Evolutionary conservation across 2,113 vertebrate genomes (phyloP).

Genomic region (Halichoeres trimaculatus): DNA sequence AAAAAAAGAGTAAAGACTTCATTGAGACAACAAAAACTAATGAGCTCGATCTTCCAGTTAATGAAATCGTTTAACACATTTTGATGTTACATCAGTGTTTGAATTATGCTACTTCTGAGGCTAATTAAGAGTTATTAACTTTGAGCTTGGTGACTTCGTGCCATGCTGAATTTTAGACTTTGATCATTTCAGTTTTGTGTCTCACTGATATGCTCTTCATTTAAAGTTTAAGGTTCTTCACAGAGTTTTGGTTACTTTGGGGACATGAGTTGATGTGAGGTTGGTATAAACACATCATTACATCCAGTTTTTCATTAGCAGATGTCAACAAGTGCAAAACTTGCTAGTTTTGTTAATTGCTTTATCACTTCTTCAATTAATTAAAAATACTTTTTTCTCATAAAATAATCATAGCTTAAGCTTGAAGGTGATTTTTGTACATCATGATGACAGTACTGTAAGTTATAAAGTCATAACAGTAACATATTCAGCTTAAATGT

Average conservation of each 20-base stretch:
- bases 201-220: not conserved
- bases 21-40: constrained; percentile 5
- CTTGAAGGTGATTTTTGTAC: too few species aligned
- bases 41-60: constrained; percentile 1
- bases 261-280: too few species aligned
- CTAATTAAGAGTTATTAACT: not conserved
- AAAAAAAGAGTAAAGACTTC: not conserved
- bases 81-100: not conserved
- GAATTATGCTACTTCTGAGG: not conserved
- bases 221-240: not conserved
- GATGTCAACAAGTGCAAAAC: too few species aligned
- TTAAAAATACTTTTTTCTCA: too few species aligned
- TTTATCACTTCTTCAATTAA: too few species aligned
- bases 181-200: constrained; percentile 4
- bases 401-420: too few species aligned
- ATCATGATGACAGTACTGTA: too few species aligned
- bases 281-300: too few species aligned
- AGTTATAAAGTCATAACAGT: too few species aligned
- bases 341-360: too few species aligned
- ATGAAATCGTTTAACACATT: constrained; percentile 2
- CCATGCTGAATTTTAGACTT: not conserved
- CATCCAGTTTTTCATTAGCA: too few species aligned
- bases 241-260: not conserved
- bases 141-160: not conserved
- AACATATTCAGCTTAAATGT: too few species aligned